phyloP scores from a whole-genome alignment of 2,113 vertebrate genomes.

The Erythrocercus mccallii region DNA sequence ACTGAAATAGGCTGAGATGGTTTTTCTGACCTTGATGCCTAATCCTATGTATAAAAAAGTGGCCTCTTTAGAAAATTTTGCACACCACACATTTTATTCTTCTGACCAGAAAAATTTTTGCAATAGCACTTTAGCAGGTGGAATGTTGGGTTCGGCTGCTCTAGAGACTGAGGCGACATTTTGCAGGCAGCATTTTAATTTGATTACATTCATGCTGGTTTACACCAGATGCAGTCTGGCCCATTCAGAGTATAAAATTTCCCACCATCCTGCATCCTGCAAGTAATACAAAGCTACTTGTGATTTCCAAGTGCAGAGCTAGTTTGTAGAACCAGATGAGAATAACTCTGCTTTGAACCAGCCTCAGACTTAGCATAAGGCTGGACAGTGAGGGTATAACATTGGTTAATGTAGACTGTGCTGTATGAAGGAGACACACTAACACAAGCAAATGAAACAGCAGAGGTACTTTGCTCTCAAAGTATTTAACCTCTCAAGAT shows the following conservation, averaged over 20 bases:
- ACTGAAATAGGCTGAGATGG: not conserved
- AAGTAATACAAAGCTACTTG: not conserved
- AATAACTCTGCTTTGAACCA: not conserved
- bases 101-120: not conserved
- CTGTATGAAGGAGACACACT: not conserved
- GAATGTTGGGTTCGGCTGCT: not conserved
- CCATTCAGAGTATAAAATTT: not conserved
- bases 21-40: not conserved
- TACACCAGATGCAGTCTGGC: not conserved
- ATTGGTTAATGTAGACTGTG: not conserved
- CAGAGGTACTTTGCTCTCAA: not conserved
- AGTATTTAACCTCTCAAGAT: not conserved
- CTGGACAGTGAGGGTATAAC: not conserved
- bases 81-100: not conserved
- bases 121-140: not conserved
- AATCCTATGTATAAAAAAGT: not conserved
- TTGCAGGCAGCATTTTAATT: not conserved
- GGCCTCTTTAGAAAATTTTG: not conserved
- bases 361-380: not conserved
- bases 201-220: not conserved
- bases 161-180: not conserved
- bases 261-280: not conserved
- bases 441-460: not conserved
- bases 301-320: not conserved
- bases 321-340: not conserved